Base-by-base conservation (phyloP, 2,888 invertebrate genomes). In the Drosophila phalerata region DNA sequence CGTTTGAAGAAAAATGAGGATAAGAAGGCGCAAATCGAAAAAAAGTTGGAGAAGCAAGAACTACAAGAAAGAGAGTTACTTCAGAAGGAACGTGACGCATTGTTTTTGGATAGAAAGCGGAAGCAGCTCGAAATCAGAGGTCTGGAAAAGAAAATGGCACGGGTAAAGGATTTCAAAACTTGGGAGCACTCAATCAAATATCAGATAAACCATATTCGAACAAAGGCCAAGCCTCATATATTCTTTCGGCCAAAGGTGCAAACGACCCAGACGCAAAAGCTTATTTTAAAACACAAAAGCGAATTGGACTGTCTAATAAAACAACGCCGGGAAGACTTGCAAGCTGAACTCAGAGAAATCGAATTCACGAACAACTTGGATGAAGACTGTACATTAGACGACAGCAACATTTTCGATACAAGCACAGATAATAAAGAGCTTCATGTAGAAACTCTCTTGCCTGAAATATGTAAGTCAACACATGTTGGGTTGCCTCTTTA, bases 31-130 rank as follows among this genome's bases (percentile, higher is more conserved):
- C 85, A 91, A 93, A 96, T 99, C 8, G 99, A 99, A 93, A 96
- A 96, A 67, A 97, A 98, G 92, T 95, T 99, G 68, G 99, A 99
- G 91, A 97, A 98, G 90, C 97, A 97, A 89, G 97, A 97, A 62
- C 94, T 96, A 60, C 94, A 95, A 88, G 98, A 98, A 90, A 96
- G 96, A 77, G 98, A 97, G 90, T 95, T 97, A 91, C 94, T 98
- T 58, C 96, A 95, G 84, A 94, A 95, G 76, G 97, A 98, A 92
- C 94, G 97, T 37, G 96, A 97, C 90, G 96, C 96, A 70, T 93
- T 99, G 72, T 97, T 98, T 92, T 94, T 95, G 34, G 97, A 97
- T 81, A 94, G 98, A 68, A 97, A 97, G 90, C 95, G 96, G 79
- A 97, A 98, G 91, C 97, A 98, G 91, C 95, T 96, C 1, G 97